Evolutionary conservation across 2,888 invertebrate species (phyloP).

Genomic region (Alloplasta piceator): DNA sequence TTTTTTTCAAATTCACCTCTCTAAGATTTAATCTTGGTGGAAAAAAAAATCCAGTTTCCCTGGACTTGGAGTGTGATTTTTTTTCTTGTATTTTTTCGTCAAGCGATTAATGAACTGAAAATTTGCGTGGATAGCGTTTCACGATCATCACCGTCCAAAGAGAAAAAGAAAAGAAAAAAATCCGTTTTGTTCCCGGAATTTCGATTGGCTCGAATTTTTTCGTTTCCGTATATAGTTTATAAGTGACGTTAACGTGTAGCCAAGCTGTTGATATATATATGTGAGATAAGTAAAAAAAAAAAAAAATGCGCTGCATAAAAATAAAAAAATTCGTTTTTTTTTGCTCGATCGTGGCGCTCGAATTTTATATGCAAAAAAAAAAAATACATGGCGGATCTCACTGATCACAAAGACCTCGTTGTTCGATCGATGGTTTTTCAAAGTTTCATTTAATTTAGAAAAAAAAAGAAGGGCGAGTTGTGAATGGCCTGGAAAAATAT

Average conservation of each 20-base stretch:
- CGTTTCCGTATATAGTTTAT: slow-evolving; percentile 75
- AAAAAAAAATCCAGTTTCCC: neutral
- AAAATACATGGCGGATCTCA: slow-evolving; percentile 44
- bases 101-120: slow-evolving; percentile 29
- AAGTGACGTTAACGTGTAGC: slow-evolving; percentile 72
- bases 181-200: slow-evolving; percentile 74
- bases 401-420: slow-evolving; percentile 42
- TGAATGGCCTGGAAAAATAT: slow-evolving; percentile 28
- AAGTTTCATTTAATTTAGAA: slow-evolving; percentile 1
- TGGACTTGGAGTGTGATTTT: slow-evolving; percentile 3
- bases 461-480: neutral
- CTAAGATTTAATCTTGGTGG: slow-evolving; percentile 13
- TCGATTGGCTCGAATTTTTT: slow-evolving; percentile 73
- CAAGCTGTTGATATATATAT: slow-evolving; percentile 71
- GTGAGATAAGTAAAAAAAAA: slow-evolving; percentile 58
- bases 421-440: slow-evolving; percentile 19
- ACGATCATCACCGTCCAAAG: slow-evolving; percentile 59
- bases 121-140: slow-evolving; percentile 40
- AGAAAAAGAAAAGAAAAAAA: slow-evolving; percentile 62
- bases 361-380: slow-evolving; percentile 71
- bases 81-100: slow-evolving; percentile 11
- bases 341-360: slow-evolving; percentile 71
- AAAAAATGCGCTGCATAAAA: slow-evolving; percentile 11
- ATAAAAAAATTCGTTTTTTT: slow-evolving; percentile 68
- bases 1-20: slow-evolving; percentile 25